Conservation (phyloP, 1,140 invertebrate species). For the Drosophila seguyi region DNA sequence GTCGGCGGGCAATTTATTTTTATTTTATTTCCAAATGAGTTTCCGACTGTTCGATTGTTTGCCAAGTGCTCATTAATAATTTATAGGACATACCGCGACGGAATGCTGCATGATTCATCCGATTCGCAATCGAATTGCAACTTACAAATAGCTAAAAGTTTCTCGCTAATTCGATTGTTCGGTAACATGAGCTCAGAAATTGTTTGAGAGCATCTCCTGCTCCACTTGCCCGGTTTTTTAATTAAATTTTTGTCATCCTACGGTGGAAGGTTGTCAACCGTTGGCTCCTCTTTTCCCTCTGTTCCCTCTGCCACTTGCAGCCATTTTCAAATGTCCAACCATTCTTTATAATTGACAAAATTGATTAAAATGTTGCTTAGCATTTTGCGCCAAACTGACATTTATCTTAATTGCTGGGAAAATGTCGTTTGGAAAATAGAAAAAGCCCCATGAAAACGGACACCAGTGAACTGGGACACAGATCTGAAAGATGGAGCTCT, state of each 20-base stretch:
- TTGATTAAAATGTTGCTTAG: constrained; percentile 81
- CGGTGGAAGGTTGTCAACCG: constrained; percentile 14
- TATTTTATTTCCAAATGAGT: constrained; percentile 47
- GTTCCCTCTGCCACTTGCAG: constrained; percentile 5
- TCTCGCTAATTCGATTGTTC: constrained; percentile 54
- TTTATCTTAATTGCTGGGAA: constrained; percentile 76
- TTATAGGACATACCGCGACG: constrained; percentile 56
- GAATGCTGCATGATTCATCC: constrained; percentile 54
- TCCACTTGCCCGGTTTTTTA: constrained; percentile 60
- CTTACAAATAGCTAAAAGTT: constrained; percentile 22
- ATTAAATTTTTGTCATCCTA: constrained; percentile 66
- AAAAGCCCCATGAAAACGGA: constrained; percentile 12
- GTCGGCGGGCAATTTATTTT: constrained; percentile 28
- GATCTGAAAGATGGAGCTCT: constrained; percentile 54
- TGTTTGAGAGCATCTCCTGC: constrained; percentile 26
- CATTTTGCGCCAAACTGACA: constrained; percentile 72
- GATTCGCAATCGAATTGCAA: constrained; percentile 5
- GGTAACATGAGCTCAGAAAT: constrained; percentile 54
- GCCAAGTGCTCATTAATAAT: constrained; percentile 72
- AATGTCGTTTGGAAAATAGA: constrained; percentile 48
- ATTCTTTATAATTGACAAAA: constrained; percentile 77
- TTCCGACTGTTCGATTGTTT: constrained; percentile 44
- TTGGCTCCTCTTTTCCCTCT: neutral
- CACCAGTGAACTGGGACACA: constrained; percentile 31
- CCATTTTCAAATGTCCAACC: constrained; percentile 47